Evolutionary conservation across 2,113 vertebrate species (phyloP).

Genomic region (Petaurus breviceps): DNA sequence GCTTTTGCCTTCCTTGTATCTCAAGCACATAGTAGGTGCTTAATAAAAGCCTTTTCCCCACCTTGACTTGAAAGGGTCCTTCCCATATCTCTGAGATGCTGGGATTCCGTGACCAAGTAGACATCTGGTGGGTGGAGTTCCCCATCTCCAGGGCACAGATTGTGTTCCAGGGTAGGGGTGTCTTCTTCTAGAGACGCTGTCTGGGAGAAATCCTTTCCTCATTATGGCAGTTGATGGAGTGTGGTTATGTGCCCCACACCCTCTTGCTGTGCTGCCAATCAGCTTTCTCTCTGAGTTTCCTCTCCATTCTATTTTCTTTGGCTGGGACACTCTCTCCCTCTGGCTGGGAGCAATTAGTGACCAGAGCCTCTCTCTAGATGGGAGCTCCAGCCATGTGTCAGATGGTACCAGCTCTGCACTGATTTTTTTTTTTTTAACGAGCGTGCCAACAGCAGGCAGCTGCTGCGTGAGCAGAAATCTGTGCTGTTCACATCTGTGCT

Average conservation of each 20-base stretch:
- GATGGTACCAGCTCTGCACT: slow-evolving; percentile 21
- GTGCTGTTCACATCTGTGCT: slow-evolving; percentile 73
- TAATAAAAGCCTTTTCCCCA: neutral
- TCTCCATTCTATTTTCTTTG: neutral
- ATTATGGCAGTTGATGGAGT: neutral
- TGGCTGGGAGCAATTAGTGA: slow-evolving; percentile 35
- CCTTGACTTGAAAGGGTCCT: neutral
- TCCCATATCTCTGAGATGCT: neutral
- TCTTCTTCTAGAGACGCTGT: neutral
- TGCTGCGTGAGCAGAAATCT: slow-evolving; percentile 64
- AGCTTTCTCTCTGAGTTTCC: slow-evolving; percentile 36
- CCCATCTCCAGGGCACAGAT: neutral
- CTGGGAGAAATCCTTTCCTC: neutral
- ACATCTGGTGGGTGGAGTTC: neutral
- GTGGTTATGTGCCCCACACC: neutral
- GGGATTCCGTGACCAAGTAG: neutral
- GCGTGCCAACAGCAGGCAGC: slow-evolving; percentile 54
- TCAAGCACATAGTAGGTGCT: neutral
- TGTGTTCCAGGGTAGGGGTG: neutral
- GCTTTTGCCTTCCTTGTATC: neutral
- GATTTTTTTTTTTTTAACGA: neutral
- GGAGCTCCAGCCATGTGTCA: slow-evolving; percentile 39
- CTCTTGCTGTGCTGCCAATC: neutral
- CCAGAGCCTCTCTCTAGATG: neutral
- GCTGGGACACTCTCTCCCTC: neutral